Percentiles rank a stretch among this genome's conserved stretches.
These are phyloP conservation scores for Paramormyrops kingsleyae DNA, from an alignment of 2,113 vertebrate species.

Conservation along the genomic window DNA sequence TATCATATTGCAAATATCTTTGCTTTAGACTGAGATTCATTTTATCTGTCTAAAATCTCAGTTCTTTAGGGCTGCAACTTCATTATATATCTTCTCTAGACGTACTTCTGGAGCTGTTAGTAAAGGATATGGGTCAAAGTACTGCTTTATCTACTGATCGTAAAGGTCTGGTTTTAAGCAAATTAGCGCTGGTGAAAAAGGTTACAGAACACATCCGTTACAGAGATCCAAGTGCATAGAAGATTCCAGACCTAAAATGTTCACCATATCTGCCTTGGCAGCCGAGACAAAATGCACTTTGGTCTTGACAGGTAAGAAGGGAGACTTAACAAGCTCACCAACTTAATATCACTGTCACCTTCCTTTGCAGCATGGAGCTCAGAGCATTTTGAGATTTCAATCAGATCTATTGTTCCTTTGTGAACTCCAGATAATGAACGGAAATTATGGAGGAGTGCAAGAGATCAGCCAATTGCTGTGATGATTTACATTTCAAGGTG, in stretches of 20 bases:
- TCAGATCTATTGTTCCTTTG: constrained; percentile 1
- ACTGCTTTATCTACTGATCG: neutral
- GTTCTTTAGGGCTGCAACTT: neutral
- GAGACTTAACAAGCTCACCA: constrained; percentile 8
- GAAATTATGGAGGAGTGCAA: neutral
- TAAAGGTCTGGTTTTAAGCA: neutral
- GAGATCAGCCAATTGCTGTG: neutral
- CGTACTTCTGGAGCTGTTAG: neutral
- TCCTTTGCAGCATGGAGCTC: neutral
- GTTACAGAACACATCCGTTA: neutral
- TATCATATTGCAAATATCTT: neutral
- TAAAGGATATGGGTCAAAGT: neutral
- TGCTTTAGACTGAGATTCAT: neutral
- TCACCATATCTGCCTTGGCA: neutral
- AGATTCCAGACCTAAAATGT: neutral
- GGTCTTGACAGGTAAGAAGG: neutral
- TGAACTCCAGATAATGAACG: constrained; percentile 1
- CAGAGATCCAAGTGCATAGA: neutral
- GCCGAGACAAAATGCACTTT: neutral
- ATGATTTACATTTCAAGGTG: neutral
- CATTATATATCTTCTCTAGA: neutral
- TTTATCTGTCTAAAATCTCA: neutral
- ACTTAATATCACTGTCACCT: constrained; percentile 3
- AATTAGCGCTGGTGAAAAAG: neutral
- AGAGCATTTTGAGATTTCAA: constrained; percentile 3